Base-by-base conservation (phyloP, 2,797 vertebrate genomes). In the Sebastes miniatus region DNA sequence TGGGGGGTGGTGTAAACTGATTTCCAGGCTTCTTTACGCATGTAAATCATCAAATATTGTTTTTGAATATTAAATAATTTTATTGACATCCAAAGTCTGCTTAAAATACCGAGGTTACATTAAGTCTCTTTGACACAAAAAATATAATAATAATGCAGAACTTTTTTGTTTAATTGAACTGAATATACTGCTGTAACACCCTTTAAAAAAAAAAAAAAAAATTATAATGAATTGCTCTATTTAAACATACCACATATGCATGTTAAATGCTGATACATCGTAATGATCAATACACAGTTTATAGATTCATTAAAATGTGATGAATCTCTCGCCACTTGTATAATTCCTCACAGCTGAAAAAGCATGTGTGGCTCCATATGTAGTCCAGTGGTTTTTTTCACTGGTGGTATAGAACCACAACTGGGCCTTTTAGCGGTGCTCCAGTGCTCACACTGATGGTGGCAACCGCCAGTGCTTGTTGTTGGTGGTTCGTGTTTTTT, bases 401-500 rank as follows among this genome's bases (percentile, higher is more conserved):
- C 77, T 88, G 83, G 76, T 75, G 83, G 73, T 31, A 43, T 43
- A 62, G 83, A 87, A 82, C 81, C 90, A 87, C 92, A 91, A 80
- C 87, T 83, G 89, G 89, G 90, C 87, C 86, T 81, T 81, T 85
- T 50, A 75, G 90, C 76, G 88, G 82, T 73, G 76, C 77, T 73
- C 39, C 64, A 50, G 16, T 69, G 80, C 72, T 73, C 87, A 65
- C 76, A 69, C 75, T 47, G 65, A 56, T 56, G 65, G 56, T 56
- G 54, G 54, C 71, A 85, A 64, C 82, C 69, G 57, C 81, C 83
- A 39, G 61, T 24, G 81, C 24, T 31, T 65, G 82, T 81, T 79
- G 77, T 64, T 79, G 81, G 74, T 79, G 81, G 74, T 83, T 80
- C 68, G 64, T 85, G 34, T 18, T 27, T 64, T 65, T 89, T 43